Evolutionary conservation across 1,140 invertebrate species (phyloP).

Genomic region (Drosophila auraria): DNA sequence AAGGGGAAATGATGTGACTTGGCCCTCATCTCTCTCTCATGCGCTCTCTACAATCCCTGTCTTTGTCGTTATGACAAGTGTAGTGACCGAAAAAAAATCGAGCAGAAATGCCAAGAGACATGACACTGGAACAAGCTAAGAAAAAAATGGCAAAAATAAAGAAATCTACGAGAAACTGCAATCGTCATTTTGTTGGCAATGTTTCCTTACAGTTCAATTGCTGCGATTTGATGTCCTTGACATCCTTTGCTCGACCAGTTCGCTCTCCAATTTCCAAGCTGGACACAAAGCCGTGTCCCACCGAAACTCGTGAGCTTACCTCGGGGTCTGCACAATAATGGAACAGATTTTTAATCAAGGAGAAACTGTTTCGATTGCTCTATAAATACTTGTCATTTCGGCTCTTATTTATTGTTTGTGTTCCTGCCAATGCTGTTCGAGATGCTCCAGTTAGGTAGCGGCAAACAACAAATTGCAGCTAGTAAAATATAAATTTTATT

Average conservation of each 20-base stretch:
- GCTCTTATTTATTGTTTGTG: conserved; percentile 44
- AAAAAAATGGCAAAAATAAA: conserved; percentile 33
- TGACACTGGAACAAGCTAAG: conserved; percentile 32
- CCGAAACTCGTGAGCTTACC: not conserved
- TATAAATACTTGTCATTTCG: conserved; percentile 73
- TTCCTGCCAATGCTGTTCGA: conserved; percentile 4
- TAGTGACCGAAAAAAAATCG: conserved; percentile 60
- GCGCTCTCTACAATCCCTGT: conserved; percentile 33
- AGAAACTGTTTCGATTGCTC: conserved; percentile 69
- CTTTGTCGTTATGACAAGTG: conserved; percentile 74
- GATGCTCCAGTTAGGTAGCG: conserved; percentile 30
- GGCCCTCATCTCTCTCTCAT: not conserved
- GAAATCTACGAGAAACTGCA: conserved; percentile 51
- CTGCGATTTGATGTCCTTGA: conserved; percentile 56
- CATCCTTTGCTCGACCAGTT: conserved; percentile 33
- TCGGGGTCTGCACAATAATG: conserved; percentile 14
- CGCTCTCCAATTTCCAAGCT: conserved; percentile 19
- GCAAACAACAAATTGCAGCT: conserved; percentile 51
- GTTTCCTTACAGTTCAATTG: conserved; percentile 72
- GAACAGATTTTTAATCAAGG: conserved; percentile 45
- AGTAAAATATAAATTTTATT: conserved; percentile 70
- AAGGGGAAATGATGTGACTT: conserved; percentile 27
- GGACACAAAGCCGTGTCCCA: conserved; percentile 33
- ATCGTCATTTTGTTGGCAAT: conserved; percentile 79
- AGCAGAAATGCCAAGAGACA: conserved; percentile 41